Evolutionary conservation across 2,888 invertebrate genomes (phyloP), one percentile per base, ranked within the genome.

Genomic region (Notodonta ziczac): DNA sequence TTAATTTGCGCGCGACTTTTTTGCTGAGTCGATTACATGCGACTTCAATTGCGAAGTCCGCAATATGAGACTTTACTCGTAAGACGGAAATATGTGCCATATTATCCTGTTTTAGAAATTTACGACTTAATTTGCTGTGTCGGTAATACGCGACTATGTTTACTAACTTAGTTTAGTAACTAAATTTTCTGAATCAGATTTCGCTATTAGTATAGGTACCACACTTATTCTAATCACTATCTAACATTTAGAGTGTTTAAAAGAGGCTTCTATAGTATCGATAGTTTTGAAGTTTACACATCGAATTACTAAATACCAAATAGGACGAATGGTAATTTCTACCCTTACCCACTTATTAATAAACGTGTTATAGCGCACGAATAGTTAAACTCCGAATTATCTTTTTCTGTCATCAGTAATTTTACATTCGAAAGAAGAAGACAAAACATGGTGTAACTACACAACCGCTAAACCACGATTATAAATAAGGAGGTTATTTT

Each of bases 191-290:
- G 10, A 4, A 10, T 4, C 9, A 4, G 42, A 42, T 0, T 42
- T 42, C 10, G 9, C 42, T 42, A 42, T 42, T 3, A 6, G 5
- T 5, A 10, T 10, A 42, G 3, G 7, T 9, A 9, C 9, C 16
- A 16, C 16, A 16, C 9, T 16, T 50, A 50, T 10, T 52, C 52
- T 52, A 32, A 24, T 0, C 46, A 46, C 46, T 32, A 52, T 52
- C 52, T 52, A 52, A 52, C 52, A 52, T 32, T 32, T 4, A 52
- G 52, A 52, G 9, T 52, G 13, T 52, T 52, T 3, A 52, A 52
- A 52, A 50, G 3, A 16, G 50, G 50, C 50, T 4, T 6, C 50
- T 52, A 46, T 46, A 5, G 6, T n/a, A n/a, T 46, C 10, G 5
- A 46, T 32, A 32, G 12, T 32, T 13, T 32, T 16, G 8, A 32